A percentile compares a stretch with the other conserved stretches of the same genome.
Conservation (phyloP, 2,888 invertebrate genomes). For the Polydrusus tereticollis region DNA sequence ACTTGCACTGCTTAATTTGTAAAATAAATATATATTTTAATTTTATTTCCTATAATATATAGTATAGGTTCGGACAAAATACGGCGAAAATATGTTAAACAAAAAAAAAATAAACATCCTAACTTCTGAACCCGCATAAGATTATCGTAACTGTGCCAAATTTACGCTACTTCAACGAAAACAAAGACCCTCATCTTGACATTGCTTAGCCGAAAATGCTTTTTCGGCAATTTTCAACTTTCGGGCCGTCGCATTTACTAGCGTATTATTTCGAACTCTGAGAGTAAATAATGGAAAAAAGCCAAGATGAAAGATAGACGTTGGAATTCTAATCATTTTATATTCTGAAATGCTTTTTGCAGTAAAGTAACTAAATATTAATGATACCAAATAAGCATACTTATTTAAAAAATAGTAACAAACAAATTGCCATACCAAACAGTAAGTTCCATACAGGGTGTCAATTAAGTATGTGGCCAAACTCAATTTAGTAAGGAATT, state of each 20-base stretch:
- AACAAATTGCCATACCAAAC: no score
- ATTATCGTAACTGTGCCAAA: neutral
- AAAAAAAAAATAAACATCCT: neutral
- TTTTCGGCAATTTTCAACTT: neutral
- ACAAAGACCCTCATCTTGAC: neutral
- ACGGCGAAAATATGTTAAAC: constrained; percentile 4
- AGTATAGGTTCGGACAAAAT: no score
- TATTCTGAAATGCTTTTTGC: neutral
- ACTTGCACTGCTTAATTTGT: no score
- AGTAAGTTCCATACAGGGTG: no score
- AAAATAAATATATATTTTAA: no score
- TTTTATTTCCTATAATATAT: no score
- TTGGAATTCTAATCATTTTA: neutral
- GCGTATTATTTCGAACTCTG: neutral
- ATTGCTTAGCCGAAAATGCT: neutral
- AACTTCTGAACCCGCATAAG: neutral
- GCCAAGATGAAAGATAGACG: neutral
- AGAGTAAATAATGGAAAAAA: neutral
- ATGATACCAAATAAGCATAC: no score
- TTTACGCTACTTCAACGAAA: constrained; percentile 10
- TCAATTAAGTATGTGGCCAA: no score
- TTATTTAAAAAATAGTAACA: no score
- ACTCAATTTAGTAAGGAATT: no score
- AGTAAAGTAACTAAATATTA: no score
- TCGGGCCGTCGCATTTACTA: neutral